Evolutionary conservation across 2,888 invertebrate genomes (phyloP).

Genomic region (Pyrgus malvae): DNA sequence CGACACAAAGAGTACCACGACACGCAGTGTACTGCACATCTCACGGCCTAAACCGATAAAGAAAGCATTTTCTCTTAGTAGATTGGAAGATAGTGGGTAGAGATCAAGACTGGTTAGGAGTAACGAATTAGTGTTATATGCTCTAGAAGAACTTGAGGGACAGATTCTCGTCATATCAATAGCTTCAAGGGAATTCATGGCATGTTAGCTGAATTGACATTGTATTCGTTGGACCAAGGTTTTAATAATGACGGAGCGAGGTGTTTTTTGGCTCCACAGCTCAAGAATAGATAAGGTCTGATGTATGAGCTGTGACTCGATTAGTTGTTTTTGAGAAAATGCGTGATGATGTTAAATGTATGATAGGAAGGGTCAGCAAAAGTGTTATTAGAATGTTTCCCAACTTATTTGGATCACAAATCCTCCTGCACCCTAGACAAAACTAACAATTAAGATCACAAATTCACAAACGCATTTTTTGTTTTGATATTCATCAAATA

Average conservation of each 20-base stretch:
- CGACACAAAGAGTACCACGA: constrained; percentile 90
- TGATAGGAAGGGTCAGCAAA: constrained; percentile 3
- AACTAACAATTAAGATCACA: constrained; percentile 44
- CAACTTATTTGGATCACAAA: constrained; percentile 10
- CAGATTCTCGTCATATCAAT: constrained; percentile 71
- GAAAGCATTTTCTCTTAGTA: constrained; percentile 2
- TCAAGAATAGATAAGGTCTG: neutral
- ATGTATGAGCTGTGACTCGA: constrained; percentile 48
- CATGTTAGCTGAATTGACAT: constrained; percentile 45
- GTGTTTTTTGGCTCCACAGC: constrained; percentile 16
- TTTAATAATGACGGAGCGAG: constrained; percentile 41
- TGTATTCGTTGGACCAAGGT: constrained; percentile 68
- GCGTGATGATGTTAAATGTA: neutral
- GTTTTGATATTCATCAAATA: constrained; percentile 26
- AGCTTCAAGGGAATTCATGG: constrained; percentile 52
- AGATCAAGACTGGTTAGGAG: constrained; percentile 73
- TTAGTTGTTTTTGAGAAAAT: constrained; percentile 10
- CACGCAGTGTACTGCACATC: constrained; percentile 63
- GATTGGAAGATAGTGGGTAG: constrained; percentile 46
- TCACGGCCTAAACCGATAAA: constrained; percentile 69
- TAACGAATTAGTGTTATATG: constrained; percentile 58
- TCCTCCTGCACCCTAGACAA: constrained; percentile 16
- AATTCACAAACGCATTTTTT: constrained; percentile 9
- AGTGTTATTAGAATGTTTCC: constrained; percentile 11
- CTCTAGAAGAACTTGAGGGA: constrained; percentile 45